Evolutionary conservation across 2,888 invertebrate species (phyloP).

Genomic region (Melanchra persicariae): DNA sequence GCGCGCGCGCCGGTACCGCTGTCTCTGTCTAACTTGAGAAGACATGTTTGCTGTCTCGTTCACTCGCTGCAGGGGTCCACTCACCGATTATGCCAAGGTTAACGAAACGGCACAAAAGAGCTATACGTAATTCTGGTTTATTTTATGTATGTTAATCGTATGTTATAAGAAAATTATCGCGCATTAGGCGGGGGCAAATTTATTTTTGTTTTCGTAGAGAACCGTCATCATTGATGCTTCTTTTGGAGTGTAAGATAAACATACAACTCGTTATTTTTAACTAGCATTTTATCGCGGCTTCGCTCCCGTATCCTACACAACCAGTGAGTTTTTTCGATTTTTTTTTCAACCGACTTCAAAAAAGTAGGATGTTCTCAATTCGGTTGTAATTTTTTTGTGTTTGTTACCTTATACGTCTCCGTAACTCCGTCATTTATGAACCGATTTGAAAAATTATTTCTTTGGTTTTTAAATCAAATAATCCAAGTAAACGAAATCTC

Average conservation of each 20-base stretch:
- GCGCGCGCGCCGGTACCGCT: slow-evolving; percentile 75
- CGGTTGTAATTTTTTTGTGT: too few species aligned
- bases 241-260: slow-evolving; percentile 8
- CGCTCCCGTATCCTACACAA: background rate
- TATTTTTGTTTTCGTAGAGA: slow-evolving; percentile 15
- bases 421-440: too few species aligned
- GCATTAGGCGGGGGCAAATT: slow-evolving; percentile 19
- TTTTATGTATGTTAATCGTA: slow-evolving; percentile 4
- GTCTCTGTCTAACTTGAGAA: slow-evolving; percentile 62
- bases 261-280: background rate
- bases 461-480: too few species aligned
- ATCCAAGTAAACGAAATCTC: too few species aligned
- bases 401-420: too few species aligned
- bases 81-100: slow-evolving; percentile 59
- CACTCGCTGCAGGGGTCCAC: slow-evolving; percentile 54
- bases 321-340: background rate
- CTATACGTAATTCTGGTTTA: slow-evolving; percentile 44
- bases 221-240: slow-evolving; percentile 1
- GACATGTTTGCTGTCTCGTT: slow-evolving; percentile 30
- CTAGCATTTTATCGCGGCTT: background rate
- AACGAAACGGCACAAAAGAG: slow-evolving; percentile 39
- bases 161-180: slow-evolving; percentile 2
- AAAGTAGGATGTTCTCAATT: too few species aligned
- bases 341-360: too few species aligned
- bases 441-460: too few species aligned